Conservation (phyloP, 2,888 invertebrate genomes). For the Geotrupes spiniger region DNA sequence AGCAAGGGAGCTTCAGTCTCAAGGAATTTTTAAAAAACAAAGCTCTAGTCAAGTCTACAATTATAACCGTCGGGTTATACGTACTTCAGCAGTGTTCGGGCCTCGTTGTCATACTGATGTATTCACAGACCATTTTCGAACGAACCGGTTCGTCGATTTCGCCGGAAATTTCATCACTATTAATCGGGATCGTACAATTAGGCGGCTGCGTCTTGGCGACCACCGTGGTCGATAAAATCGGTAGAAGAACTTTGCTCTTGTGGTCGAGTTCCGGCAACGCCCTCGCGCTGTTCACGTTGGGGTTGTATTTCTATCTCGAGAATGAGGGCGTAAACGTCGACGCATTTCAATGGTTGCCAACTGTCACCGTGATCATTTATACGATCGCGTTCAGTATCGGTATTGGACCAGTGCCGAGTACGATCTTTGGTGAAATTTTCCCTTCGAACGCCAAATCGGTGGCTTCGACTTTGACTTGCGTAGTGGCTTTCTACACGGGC, state of each 20-base stretch:
- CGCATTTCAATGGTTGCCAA: slow-evolving; percentile 66
- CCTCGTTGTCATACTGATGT: slow-evolving; percentile 74
- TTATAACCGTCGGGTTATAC: slow-evolving; percentile 67
- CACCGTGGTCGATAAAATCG: slow-evolving; percentile 72
- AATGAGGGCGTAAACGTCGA: slow-evolving; percentile 54
- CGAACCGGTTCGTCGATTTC: slow-evolving; percentile 62
- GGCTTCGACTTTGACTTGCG: slow-evolving; percentile 74
- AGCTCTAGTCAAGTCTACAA: slow-evolving; percentile 68
- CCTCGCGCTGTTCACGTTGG: slow-evolving; percentile 58
- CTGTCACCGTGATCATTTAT: slow-evolving; percentile 67
- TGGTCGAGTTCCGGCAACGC: slow-evolving; percentile 66
- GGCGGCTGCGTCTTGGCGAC: slow-evolving; percentile 69
- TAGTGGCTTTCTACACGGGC: slow-evolving; percentile 74
- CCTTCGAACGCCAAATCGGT: slow-evolving; percentile 77
- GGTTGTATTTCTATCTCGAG: slow-evolving; percentile 52
- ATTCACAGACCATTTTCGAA: slow-evolving; percentile 66
- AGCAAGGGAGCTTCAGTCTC: slow-evolving; percentile 45
- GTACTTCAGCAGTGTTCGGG: slow-evolving; percentile 78
- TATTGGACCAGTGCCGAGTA: slow-evolving; percentile 80
- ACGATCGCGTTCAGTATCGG: slow-evolving; percentile 75
- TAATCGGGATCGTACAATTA: slow-evolving; percentile 73
- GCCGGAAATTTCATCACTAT: slow-evolving; percentile 66
- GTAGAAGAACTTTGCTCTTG: slow-evolving; percentile 68
- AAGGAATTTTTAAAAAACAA: slow-evolving; percentile 61
- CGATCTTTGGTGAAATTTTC: slow-evolving; percentile 81